phyloP scores from a whole-genome alignment of 1,140 invertebrate species.

The Brachionus asplanchnoidis region DNA sequence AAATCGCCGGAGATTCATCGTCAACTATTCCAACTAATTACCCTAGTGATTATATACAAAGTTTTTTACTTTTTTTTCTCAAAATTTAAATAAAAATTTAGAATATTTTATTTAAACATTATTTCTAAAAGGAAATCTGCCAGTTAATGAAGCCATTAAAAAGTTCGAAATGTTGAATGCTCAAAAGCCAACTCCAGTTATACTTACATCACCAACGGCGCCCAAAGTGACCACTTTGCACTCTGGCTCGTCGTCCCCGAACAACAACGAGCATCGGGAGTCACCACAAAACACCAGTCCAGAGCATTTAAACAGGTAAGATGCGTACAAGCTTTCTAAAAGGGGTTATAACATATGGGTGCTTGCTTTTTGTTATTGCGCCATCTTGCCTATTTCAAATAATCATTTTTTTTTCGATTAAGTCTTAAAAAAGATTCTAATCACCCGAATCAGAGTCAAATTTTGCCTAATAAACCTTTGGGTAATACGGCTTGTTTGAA shows the following conservation, averaged over 20 bases:
- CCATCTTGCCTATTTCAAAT: background rate
- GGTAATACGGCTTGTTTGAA: background rate
- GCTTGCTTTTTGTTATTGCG: slow-evolving; percentile 17
- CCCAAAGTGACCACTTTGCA: background rate
- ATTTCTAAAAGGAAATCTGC: slow-evolving; percentile 12
- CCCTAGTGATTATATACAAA: slow-evolving; percentile 10
- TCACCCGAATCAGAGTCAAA: background rate
- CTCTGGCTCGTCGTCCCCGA: background rate
- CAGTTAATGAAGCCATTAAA: slow-evolving; percentile 21
- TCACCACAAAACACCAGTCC: background rate
- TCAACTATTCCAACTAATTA: background rate
- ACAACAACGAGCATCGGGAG: background rate
- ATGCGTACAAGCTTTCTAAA: background rate
- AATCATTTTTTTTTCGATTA: slow-evolving; percentile 8
- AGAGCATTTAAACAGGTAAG: background rate
- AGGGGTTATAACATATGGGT: background rate
- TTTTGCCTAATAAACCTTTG: slow-evolving; percentile 27
- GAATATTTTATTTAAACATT: background rate
- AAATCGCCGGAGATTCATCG: background rate
- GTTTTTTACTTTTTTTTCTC: slow-evolving; percentile 1
- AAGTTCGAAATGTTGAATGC: slow-evolving; percentile 35
- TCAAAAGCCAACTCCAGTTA: background rate
- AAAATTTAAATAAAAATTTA: background rate
- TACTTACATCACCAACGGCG: background rate
- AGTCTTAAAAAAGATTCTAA: slow-evolving; percentile 33